phyloP scores from a whole-genome alignment of 2,888 invertebrate species.

The Melanostoma mellinum region DNA sequence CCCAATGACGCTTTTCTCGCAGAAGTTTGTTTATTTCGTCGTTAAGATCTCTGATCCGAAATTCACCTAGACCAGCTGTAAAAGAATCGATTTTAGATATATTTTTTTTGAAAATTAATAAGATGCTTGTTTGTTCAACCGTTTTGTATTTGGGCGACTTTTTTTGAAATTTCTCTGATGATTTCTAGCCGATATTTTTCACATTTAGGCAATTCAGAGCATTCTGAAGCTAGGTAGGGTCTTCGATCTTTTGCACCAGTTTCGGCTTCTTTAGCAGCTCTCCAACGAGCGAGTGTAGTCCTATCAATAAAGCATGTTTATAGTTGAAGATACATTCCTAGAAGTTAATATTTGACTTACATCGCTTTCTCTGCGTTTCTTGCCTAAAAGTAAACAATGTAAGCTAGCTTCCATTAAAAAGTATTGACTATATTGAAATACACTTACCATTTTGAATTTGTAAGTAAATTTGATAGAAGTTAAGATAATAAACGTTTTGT shows the following conservation, averaged over 20 bases:
- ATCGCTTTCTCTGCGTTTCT: constrained; percentile 98
- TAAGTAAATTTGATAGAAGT: too few species aligned
- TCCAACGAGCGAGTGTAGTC: constrained; percentile 99
- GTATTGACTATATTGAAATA: too few species aligned
- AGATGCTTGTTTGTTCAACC: constrained; percentile 82
- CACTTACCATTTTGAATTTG: too few species aligned
- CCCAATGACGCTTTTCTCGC: constrained; percentile 98
- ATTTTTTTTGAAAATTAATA: too few species aligned
- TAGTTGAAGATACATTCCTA: background rate
- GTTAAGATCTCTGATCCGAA: constrained; percentile 97
- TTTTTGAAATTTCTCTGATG: constrained; percentile 97
- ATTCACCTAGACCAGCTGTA: constrained; percentile 98
- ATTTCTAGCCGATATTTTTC: constrained; percentile 99
- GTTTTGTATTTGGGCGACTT: constrained; percentile 99
- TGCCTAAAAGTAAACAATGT: constrained; percentile 85
- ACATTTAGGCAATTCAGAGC: constrained; percentile 94
- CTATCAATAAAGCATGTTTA: constrained; percentile 69
- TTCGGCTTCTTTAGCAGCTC: constrained; percentile 97
- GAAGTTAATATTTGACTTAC: constrained; percentile 84
- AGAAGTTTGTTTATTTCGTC: constrained; percentile 99
- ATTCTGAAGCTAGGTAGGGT: constrained; percentile 97
- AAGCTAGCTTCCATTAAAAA: too few species aligned
- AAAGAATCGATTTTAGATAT: constrained; percentile 52
- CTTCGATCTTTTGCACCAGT: constrained; percentile 93
- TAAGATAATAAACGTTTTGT: too few species aligned